phyloP scores from a whole-genome alignment of 1,140 invertebrate genomes.

The Cylas formicarius region DNA sequence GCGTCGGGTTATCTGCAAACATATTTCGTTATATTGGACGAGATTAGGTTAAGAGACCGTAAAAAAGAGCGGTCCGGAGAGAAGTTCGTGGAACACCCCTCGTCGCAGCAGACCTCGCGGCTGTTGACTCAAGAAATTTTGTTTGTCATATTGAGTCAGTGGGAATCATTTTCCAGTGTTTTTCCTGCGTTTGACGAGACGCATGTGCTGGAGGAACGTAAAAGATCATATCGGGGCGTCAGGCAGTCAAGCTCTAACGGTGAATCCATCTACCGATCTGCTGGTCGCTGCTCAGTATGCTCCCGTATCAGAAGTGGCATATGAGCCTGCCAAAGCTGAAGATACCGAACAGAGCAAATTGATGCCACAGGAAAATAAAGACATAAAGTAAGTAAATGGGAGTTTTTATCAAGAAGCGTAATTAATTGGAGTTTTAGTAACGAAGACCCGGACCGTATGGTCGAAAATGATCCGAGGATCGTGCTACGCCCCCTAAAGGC shows the following conservation, averaged over 20 bases:
- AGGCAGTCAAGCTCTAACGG: conserved; percentile 36
- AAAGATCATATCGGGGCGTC: conserved; percentile 34
- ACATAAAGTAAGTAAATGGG: conserved; percentile 34
- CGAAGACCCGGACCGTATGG: conserved; percentile 60
- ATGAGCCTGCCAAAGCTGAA: conserved; percentile 50
- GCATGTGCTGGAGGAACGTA: conserved; percentile 30
- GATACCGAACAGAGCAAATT: conserved; percentile 59
- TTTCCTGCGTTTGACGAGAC: conserved; percentile 32
- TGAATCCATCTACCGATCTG: conserved; percentile 64
- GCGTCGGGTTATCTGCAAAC: too few species aligned
- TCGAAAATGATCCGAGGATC: conserved; percentile 57
- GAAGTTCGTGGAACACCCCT: too few species aligned
- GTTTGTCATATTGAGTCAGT: not conserved
- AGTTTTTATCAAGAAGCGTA: not conserved
- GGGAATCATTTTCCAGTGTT: conserved; percentile 25
- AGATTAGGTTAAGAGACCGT: too few species aligned
- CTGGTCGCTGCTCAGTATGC: conserved; percentile 61
- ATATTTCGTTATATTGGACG: too few species aligned
- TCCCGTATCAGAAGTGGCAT: conserved; percentile 56
- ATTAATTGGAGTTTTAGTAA: conserved; percentile 44
- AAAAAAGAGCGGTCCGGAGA: too few species aligned
- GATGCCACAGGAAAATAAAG: conserved; percentile 58
- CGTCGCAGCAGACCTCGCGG: too few species aligned
- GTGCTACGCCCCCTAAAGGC: conserved; percentile 51
- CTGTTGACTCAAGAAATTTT: too few species aligned